Base-by-base conservation (phyloP, 2,888 invertebrate genomes). In the Sturmia bella region DNA sequence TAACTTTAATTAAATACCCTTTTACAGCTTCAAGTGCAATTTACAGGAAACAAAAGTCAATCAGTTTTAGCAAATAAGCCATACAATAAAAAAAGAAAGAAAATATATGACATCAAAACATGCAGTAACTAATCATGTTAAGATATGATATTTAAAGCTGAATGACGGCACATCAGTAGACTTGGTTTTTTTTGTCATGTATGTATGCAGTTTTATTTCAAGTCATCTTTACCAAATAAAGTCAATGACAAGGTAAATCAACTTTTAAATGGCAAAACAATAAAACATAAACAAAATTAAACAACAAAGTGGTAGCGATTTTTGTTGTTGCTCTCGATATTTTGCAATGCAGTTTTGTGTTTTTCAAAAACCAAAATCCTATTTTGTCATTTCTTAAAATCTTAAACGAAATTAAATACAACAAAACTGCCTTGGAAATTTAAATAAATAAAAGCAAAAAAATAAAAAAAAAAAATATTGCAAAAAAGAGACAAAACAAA, bases 191-290 rank as follows among this genome's bases (percentile, higher is more conserved):
- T 32, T 32, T 12, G n/a, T n/a, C 3, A 11, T 5, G 0, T 19
- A 9, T 39, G 19, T 57, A n/a, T 19, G 3, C 13, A 24, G 21
- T 13, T 15, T 61, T 24, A n/a, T 12, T 45, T 32, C 0, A 68
- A 75, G 64, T 45, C 52, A 37, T 54, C 75, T 52, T 56, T 72
- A 64, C 78, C 82, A 75, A 74, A 74, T 78, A 74, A 66, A 70
- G 78, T 17, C 54, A 78, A 59, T 78, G 82, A 66, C 78, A 82
- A 82, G 82, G 82, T 66, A 70, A 82, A 61, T 41, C 68, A 76
- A 50, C 68, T 68, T 69, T 68, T 45, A 66, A 57, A 68, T 75
- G 57, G 59, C 50, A 69, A 69, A 52, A 76, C 76, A 77, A 77
- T 63, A 48, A 77, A 77, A 43, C 45, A 63, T 37, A 37, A 69